Conservation (phyloP, 1,140 invertebrate genomes). For the Drosophila lacteicornis region DNA sequence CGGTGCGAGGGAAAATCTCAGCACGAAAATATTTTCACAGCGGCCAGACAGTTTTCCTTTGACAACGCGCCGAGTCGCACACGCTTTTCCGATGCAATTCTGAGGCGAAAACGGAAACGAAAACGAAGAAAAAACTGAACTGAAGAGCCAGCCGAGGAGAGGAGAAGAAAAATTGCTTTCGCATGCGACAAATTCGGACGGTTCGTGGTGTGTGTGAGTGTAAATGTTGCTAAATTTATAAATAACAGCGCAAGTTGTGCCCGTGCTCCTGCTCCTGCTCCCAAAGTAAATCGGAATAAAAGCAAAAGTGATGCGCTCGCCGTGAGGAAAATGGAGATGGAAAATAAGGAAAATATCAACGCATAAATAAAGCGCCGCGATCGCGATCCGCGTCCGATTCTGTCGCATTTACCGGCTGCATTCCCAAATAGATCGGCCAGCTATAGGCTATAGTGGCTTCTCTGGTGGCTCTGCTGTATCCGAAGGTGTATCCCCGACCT, state of each 20-base stretch:
- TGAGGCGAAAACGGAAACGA: conserved; percentile 14
- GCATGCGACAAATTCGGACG: conserved; percentile 62
- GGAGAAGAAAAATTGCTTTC: conserved; percentile 43
- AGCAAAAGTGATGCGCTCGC: conserved; percentile 36
- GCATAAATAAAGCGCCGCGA: conserved; percentile 73
- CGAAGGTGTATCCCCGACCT: conserved; percentile 29
- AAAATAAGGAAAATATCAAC: conserved; percentile 63
- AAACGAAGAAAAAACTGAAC: conserved; percentile 17
- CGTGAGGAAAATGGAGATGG: conserved; percentile 44
- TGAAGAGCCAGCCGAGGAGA: background rate
- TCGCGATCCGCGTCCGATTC: conserved; percentile 34
- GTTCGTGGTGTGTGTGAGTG: conserved; percentile 30
- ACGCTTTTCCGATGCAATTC: conserved; percentile 32
- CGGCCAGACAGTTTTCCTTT: conserved; percentile 76
- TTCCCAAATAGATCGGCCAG: conserved; percentile 43
- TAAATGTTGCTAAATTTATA: conserved; percentile 79
- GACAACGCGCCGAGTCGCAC: conserved; percentile 81
- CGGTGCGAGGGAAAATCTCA: conserved; percentile 61
- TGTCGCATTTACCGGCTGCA: conserved; percentile 60
- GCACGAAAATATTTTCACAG: conserved; percentile 63
- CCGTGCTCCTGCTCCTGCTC: conserved; percentile 19
- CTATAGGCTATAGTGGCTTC: conserved; percentile 18
- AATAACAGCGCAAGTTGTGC: conserved; percentile 67
- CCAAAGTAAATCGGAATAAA: conserved; percentile 53
- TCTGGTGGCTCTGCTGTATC: conserved; percentile 1